Evolutionary conservation across 2,888 invertebrate genomes (phyloP).

Genomic region (Pterobdella sp.): DNA sequence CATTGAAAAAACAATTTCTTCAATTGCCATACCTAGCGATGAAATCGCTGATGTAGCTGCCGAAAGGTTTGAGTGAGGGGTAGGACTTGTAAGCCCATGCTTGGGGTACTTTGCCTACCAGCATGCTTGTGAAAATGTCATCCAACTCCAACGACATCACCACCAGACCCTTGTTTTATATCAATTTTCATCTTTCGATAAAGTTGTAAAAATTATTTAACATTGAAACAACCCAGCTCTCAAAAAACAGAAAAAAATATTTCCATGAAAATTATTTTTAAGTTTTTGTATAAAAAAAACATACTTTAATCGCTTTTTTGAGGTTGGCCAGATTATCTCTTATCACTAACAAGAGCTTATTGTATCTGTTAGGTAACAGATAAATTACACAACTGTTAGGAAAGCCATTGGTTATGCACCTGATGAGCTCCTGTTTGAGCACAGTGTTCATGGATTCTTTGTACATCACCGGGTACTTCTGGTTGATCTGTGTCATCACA

Average conservation of each 20-base stretch:
- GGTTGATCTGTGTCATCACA: conserved; percentile 48
- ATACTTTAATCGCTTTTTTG: conserved; percentile 49
- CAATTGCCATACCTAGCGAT: conserved; percentile 59
- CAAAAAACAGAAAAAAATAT: neutral
- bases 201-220: conserved; percentile 46
- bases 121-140: conserved; percentile 49
- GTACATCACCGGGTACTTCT: conserved; percentile 50
- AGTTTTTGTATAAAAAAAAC: too few relatives aligned
- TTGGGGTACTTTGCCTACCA: conserved; percentile 49
- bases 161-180: conserved; percentile 43
- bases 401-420: too few relatives aligned
- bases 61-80: conserved; percentile 51
- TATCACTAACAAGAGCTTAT: conserved; percentile 48
- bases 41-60: conserved; percentile 54
- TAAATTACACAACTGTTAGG: neutral
- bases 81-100: conserved; percentile 52
- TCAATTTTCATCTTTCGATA: neutral
- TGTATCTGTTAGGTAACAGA: conserved; percentile 49
- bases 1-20: too few relatives aligned
- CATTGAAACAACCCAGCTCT: neutral
- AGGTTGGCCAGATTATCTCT: conserved; percentile 47
- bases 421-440: conserved; percentile 49
- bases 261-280: too few relatives aligned
- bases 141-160: conserved; percentile 52
- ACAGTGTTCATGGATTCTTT: conserved; percentile 52